Evolutionary conservation across 1,140 invertebrate genomes (phyloP).

Genomic region (Pectinophora gossypiella): DNA sequence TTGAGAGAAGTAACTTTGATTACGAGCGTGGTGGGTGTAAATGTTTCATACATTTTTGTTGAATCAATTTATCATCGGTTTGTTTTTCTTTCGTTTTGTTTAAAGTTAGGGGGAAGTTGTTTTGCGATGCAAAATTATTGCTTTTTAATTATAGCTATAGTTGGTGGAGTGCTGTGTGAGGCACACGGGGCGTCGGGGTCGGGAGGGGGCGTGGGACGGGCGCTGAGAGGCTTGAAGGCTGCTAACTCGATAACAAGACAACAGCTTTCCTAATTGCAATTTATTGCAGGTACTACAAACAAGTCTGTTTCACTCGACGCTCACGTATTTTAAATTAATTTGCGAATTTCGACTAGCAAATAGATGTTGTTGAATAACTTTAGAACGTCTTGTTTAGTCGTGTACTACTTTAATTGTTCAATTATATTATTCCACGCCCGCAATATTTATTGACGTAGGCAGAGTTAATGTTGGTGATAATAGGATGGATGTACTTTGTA

Average conservation of each 20-base stretch:
- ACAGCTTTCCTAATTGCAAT: constrained; percentile 73
- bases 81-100: constrained; percentile 5
- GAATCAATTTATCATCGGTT: constrained; percentile 14
- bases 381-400: not conserved
- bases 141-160: too few species aligned
- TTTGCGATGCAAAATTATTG: too few species aligned
- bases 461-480: too few species aligned
- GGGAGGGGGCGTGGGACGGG: too few species aligned
- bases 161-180: too few species aligned
- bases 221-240: constrained; percentile 54
- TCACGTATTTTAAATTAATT: constrained; percentile 74
- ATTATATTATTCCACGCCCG: too few species aligned
- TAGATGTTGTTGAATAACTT: constrained; percentile 38
- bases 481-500: too few species aligned
- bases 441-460: too few species aligned
- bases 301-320: constrained; percentile 63
- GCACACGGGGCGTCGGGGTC: too few species aligned
- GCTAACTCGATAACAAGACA: constrained; percentile 74
- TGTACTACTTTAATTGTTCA: too few species aligned
- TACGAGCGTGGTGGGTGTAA: constrained; percentile 12
- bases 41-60: constrained; percentile 2
- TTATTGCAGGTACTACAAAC: constrained; percentile 74
- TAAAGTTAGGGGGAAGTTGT: too few species aligned
- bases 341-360: constrained; percentile 64
- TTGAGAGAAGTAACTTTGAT: constrained; percentile 31